Conservation (phyloP, 2,113 vertebrate species). For the Clupea harengus region DNA sequence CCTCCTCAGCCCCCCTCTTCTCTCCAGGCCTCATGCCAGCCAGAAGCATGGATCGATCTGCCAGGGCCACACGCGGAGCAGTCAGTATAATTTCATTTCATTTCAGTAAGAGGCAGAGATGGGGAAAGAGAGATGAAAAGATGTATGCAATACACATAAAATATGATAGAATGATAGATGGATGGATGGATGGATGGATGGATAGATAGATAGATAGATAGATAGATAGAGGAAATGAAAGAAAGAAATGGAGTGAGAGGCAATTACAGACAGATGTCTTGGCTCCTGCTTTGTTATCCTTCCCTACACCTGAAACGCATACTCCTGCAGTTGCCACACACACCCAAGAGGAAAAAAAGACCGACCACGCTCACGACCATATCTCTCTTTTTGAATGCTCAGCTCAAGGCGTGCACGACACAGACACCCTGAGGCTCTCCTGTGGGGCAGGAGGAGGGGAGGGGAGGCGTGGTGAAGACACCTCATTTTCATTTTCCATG, state of each 20-base stretch:
- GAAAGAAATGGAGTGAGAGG: neutral
- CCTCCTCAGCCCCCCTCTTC: slow-evolving; percentile 43
- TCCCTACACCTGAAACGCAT: neutral
- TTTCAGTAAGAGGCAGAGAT: neutral
- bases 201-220: neutral
- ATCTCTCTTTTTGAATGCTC: neutral
- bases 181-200: neutral
- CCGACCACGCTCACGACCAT: neutral
- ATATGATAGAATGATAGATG: neutral
- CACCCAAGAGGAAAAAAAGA: no score
- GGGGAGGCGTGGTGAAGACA: neutral
- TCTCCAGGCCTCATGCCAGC: slow-evolving; percentile 65
- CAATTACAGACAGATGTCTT: neutral
- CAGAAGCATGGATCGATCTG: slow-evolving; percentile 69
- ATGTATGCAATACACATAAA: neutral
- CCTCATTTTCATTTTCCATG: neutral
- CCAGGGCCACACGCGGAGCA: slow-evolving; percentile 30
- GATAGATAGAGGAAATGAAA: neutral
- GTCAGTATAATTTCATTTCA: neutral
- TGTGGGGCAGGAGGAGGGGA: neutral
- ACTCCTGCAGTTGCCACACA: neutral
- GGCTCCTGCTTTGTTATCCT: neutral
- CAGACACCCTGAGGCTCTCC: neutral
- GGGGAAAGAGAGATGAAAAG: neutral
- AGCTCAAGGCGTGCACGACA: neutral